Base-by-base conservation (phyloP, 2,797 vertebrate genomes). In the Paguma larvata region DNA sequence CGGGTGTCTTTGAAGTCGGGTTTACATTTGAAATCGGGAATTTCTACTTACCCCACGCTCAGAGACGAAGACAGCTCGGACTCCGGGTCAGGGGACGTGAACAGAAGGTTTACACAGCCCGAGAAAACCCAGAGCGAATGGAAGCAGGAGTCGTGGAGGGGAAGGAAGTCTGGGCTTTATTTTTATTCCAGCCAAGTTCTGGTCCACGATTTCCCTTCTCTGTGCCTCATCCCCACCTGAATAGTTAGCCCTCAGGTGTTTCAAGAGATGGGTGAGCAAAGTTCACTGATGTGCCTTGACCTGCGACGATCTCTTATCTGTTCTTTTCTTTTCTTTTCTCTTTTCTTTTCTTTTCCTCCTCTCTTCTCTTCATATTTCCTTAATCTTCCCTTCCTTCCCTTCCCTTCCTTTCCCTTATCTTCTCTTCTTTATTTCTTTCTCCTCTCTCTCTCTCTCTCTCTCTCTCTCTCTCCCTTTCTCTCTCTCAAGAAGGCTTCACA, bases 171-270 rank as follows among this genome's bases (percentile, higher is more conserved):
- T 65, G 16, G 38, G 51, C 19, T 83, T 90, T 79, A 38, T 87
- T 98, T 95, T 73, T 32, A 78, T 73, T 85, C 91, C 67, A 23
- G 15, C 89, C 11, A 80, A 73, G 63, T 90, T 87, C 89, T 73
- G 34, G 32, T 44, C 41, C 63, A 38, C 4, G 41, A 34, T 38
- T 25, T 53, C 19, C 14, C 25, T 30, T 59, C 41, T 30, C 62
- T 3, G 25, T 4, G 27, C 38, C 25, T 10, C 6, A 0, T 11
- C 15, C 23, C 15, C 1, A 0, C 21, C 19, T 9, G 13, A 19
- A 87, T 14, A 73, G 62, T 67, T 75, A 95, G 88, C 82, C 86
- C 51, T 77, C 78, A 94, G 88, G 44, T 86, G 85, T 59, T 88
- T 85, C 86, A 92, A 92, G 95, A 75, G 65, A 90, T 32, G 32